Base-by-base conservation (phyloP, 2,797 vertebrate genomes). In the Enteromius mattozi region DNA sequence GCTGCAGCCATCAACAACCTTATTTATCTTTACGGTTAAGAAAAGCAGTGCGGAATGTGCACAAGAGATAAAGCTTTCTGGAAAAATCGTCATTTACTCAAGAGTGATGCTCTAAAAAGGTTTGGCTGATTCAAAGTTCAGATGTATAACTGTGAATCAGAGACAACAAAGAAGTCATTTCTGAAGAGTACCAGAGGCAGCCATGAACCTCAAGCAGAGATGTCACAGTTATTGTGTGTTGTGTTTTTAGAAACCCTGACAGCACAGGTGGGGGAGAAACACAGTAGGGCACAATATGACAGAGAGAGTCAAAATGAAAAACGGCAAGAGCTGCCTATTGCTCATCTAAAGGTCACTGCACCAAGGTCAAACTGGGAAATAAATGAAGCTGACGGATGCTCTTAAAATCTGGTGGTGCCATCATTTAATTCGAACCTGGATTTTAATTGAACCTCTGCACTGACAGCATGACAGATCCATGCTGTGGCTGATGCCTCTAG, bases 401-500 rank as follows among this genome's bases (percentile, higher is more conserved):
- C 70, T 71, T 78, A 80, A 82, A 82, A 76, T 84, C 82, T 49
- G 69, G 80, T 59, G 75, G 80, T 88, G 89, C 79, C 87, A 90
- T 90, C 86, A 87, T 88, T 84, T 88, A 88, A 88, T 90, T 87
- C 86, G 81, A 84, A 88, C 86, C 83, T 59, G 78, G 61, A 59
- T 88, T 90, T 88, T 90, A 90, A 88, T 88, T 88, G 87, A 77
- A 86, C 75, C 63, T 65, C 81, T 79, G 68, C 75, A 30, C 72
- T 88, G 89, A 87, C 89, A 88, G 74, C 30, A 82, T 88, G 89
- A 90, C 89, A 90, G 87, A 88, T 88, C 80, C 71, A 45, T 33
- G 13, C 69, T 59, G 81, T 56, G 83, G 66, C 81, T 86, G 87
- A 88, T 78, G 81, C 81, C 74, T 54, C 74, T 37, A 83, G 79